A percentile compares a stretch with the other conserved stretches of the same genome.
phyloP scores from a whole-genome alignment of 2,113 vertebrate genomes.

The Oryzias celebensis region DNA sequence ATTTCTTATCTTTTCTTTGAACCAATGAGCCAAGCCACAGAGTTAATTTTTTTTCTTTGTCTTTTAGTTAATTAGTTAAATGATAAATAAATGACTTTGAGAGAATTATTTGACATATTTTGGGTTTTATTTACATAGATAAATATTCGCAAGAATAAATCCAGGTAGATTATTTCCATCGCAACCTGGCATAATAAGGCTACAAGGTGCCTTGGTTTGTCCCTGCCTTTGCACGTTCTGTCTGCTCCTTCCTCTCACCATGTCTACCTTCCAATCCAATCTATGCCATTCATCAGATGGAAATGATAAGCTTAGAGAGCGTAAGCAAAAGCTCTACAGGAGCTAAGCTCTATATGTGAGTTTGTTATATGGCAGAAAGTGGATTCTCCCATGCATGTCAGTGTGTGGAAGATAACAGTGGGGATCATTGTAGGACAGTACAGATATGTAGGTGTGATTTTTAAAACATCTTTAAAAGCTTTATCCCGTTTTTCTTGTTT shows the following conservation, averaged over 20 bases:
- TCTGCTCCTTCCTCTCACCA: constrained; percentile 41
- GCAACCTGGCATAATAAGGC: constrained; percentile 60
- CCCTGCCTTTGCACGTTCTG: constrained; percentile 25
- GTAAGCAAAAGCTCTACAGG: constrained; percentile 66
- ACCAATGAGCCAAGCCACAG: constrained; percentile 59
- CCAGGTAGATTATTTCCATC: constrained; percentile 58
- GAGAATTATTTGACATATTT: constrained; percentile 59
- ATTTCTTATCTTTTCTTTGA: constrained; percentile 66
- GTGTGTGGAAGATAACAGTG: background rate
- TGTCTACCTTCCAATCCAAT: constrained; percentile 81
- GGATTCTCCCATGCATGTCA: constrained; percentile 11
- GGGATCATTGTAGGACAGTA: constrained; percentile 15
- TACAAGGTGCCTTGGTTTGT: constrained; percentile 43
- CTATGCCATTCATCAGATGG: constrained; percentile 77
- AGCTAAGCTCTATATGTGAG: constrained; percentile 65
- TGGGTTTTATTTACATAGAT: constrained; percentile 68
- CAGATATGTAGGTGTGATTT: background rate
- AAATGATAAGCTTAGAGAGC: constrained; percentile 79
- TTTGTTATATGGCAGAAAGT: constrained; percentile 39
- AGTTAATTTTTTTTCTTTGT: constrained; percentile 59
- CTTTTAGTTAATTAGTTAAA: constrained; percentile 37
- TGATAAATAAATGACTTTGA: too few relatives aligned
- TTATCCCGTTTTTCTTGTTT: too few relatives aligned
- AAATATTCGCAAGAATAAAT: constrained; percentile 59
- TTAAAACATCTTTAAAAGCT: too few relatives aligned